Conservation (phyloP, 2,113 vertebrate species). For the Apodemus sylvaticus region DNA sequence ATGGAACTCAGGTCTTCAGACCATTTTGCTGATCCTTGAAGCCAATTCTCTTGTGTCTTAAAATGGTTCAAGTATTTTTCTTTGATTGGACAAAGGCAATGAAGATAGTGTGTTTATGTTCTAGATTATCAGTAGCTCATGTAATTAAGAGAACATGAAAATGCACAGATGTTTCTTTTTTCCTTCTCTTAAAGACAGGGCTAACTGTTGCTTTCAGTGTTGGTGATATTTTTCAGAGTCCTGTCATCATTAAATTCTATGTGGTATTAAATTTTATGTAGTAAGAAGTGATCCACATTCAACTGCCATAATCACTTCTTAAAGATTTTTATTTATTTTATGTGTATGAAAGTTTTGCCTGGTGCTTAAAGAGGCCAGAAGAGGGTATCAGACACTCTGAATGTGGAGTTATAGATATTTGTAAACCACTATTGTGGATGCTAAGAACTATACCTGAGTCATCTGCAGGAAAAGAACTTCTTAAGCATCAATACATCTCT, state of each 20-base stretch:
- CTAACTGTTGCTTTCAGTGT: not conserved
- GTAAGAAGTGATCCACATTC: slow-evolving; percentile 7
- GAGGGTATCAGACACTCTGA: not conserved
- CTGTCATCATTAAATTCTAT: not conserved
- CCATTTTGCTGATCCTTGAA: not conserved
- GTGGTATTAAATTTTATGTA: not conserved
- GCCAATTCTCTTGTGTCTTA: not conserved
- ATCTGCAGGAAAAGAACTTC: not conserved
- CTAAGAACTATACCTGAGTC: not conserved
- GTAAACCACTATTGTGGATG: not conserved
- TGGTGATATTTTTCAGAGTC: not conserved
- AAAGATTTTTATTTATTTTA: not conserved
- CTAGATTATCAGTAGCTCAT: not conserved
- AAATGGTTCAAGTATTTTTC: not conserved
- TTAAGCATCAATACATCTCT: not conserved
- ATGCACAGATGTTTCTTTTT: not conserved
- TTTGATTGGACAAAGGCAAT: not conserved
- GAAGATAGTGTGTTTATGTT: not conserved
- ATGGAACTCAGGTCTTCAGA: not conserved
- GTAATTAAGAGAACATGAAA: not conserved
- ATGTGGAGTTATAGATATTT: not conserved
- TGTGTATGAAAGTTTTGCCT: not conserved
- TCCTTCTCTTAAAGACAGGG: not conserved
- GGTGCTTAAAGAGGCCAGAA: not conserved
- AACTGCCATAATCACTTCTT: not conserved